Evolutionary conservation across 2,113 vertebrate genomes (phyloP).

Genomic region (Orthochromis indermauri): DNA sequence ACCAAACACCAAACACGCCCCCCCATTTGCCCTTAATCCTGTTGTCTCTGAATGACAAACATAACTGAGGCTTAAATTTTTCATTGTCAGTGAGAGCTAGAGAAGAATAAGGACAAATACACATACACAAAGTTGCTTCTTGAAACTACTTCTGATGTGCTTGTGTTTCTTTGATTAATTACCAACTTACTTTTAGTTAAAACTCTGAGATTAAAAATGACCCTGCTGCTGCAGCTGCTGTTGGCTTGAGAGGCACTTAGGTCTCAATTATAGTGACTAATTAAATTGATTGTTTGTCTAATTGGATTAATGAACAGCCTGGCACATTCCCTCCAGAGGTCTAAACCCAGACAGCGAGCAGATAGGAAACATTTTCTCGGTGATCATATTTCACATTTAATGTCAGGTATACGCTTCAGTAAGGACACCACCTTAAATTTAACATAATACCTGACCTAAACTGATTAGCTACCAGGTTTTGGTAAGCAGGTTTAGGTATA

Average conservation of each 20-base stretch:
- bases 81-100: background rate
- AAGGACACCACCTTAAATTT: background rate
- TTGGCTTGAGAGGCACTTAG: background rate
- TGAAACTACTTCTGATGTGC: background rate
- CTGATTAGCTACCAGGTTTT: background rate
- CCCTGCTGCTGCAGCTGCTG: background rate
- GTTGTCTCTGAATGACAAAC: background rate
- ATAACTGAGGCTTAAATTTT: background rate
- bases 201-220: background rate
- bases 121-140: background rate
- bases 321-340: background rate
- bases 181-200: background rate
- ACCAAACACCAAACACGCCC: background rate
- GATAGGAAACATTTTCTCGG: background rate
- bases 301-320: background rate
- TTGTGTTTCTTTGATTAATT: background rate
- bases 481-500: background rate
- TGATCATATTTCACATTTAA: background rate
- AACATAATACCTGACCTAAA: background rate
- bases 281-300: background rate
- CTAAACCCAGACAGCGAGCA: background rate
- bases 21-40: background rate
- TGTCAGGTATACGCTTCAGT: background rate
- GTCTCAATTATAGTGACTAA: background rate
- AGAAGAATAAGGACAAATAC: background rate